Base-by-base conservation (phyloP, 2,888 invertebrate genomes). In the Torymus texanus region DNA sequence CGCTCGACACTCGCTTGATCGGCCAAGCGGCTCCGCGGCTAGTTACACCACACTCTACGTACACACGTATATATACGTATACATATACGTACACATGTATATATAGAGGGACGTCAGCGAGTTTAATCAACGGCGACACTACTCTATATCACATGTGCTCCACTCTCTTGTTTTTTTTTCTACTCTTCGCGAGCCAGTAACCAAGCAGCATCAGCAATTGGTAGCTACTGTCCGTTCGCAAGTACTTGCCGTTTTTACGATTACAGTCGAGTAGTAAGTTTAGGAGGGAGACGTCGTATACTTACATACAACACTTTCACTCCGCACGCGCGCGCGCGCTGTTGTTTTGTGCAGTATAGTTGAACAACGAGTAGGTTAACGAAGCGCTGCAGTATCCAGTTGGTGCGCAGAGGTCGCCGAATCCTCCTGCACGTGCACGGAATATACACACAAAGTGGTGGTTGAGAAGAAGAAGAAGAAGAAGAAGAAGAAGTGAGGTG, bases 1-100 rank as follows among this genome's bases (percentile, higher is more conserved):
- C n/a, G n/a, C n/a, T n/a, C n/a, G n/a, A n/a, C n/a, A n/a, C 58
- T 75, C 83, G 82, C 82, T 79, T 84, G 84, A 83, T 81, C 83
- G 71, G 75, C 83, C 84, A 84, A 81, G 84, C 84, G 50, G 14
- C 16, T 73, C 65, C 66, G 29, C 12, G 13, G 4, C n/a, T 62
- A 51, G 16, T 63, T 73, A 13, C 63, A 53, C 66, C 73, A 24
- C 58, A n/a, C 74, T 10, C 41, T 21, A n/a, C n/a, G n/a, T n/a
- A n/a, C 8, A 41, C 3, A 29, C 29, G 29, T 29, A 8, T 29
- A 29, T 0, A 8, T 0, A 29, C 41, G 8, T 41, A 41, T 8
- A 8, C 8, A 41, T 8, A 41, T 41, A 8, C 41, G 41, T 8
- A 41, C 41, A 41, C 41, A 41, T 41, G 41, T 41, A 41, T 0